Base-by-base conservation (phyloP, 2,113 vertebrate species). In the Ifrita kowaldi region DNA sequence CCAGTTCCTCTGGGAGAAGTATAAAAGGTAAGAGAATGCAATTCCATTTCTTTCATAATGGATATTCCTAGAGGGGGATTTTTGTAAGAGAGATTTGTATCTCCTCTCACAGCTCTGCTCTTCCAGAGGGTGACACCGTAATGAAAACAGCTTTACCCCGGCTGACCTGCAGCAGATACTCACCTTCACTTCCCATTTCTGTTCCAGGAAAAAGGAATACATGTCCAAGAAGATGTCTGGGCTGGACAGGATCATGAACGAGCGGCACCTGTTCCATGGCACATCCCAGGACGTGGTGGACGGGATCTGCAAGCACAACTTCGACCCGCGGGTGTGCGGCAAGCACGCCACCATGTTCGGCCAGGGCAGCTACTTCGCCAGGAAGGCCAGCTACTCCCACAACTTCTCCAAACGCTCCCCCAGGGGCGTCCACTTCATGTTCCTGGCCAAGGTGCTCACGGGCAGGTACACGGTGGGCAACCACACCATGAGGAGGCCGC, bases 261-360 rank as follows among this genome's bases (percentile, higher is more conserved):
- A 99, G 95, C 98, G 99, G 78, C 99, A 99, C 97, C 98, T 99
- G 93, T 99, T 99, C 98, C 99, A 99, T 13, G 99, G 99, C 96
- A 99, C 99, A 26, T 99, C 99, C 4, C 98, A 99, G 84, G 99
- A 99, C 22, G 99, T 99, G 78, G 99, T 99, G 62, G 99, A 99
- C 47, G 99, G 99, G 14, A 99, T 99, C 98, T 99, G 99, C 98
- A 99, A 99, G 98, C 99, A 99, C 98, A 99, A 99, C 98, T 99
- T 99, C 18, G 99, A 99, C 97, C 99, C 99, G 0, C 98, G 99
- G 1, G 99, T 99, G 44, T 99, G 99, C 33, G 99, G 99, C 82
- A 99, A 99, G 41, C 99, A 99, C 20, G 99, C 99, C 96, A 99
- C 99, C 93, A 99, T 99, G 99, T 99, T 99, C 13, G 99, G 99